These are phyloP conservation scores for Gnatocerus cornutus DNA, from an alignment of 2,888 invertebrate genomes.

Conservation along the genomic window DNA sequence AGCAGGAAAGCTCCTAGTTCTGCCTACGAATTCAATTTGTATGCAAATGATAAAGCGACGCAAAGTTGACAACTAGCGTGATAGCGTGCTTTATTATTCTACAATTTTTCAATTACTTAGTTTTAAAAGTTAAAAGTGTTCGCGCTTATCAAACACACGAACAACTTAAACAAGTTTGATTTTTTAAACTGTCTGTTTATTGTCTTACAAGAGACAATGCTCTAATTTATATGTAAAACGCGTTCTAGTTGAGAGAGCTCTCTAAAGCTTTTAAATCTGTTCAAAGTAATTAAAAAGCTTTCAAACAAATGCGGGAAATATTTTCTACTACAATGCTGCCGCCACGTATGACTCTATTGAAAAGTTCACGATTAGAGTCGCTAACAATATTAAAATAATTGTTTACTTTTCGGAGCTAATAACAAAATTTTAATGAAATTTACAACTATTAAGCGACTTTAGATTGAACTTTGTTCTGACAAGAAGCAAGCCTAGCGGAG, in stretches of 20 bases:
- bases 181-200: constrained; percentile 1
- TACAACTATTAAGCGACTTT: too few relatives aligned
- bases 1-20: constrained; percentile 39
- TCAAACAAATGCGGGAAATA: constrained; percentile 4
- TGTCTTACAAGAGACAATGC: neutral
- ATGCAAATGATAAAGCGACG: constrained; percentile 50
- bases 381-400: too few relatives aligned
- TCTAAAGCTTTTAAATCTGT: neutral
- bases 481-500: too few relatives aligned
- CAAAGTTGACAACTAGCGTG: constrained; percentile 49
- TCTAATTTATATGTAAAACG: constrained; percentile 10
- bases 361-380: too few relatives aligned
- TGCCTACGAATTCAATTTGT: constrained; percentile 51
- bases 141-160: constrained; percentile 1
- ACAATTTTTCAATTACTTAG: constrained; percentile 43
- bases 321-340: neutral
- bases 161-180: constrained; percentile 2
- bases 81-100: constrained; percentile 48
- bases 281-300: constrained; percentile 20
- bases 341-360: neutral
- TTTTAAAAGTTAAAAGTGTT: constrained; percentile 9
- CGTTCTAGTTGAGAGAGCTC: constrained; percentile 3
- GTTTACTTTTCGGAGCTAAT: too few relatives aligned
- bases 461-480: too few relatives aligned
- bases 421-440: too few relatives aligned